Evolutionary conservation across 2,113 vertebrate species (phyloP).

Genomic region (Ciconia boyciana): DNA sequence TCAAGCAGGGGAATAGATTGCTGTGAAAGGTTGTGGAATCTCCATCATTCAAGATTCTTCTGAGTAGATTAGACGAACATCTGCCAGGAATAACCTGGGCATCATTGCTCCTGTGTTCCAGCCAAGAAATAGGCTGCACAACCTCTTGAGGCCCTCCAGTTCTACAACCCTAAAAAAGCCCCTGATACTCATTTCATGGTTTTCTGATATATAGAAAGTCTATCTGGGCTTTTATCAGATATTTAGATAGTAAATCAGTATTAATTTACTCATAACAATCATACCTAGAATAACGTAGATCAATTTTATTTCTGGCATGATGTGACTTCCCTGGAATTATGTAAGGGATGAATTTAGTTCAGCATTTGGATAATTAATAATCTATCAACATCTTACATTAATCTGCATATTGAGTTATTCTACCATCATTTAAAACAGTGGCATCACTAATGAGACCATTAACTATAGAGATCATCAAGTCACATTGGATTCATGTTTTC

Average conservation of each 20-base stretch:
- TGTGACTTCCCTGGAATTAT: not conserved
- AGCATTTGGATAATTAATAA: conserved; percentile 53
- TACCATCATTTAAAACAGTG: conserved; percentile 57
- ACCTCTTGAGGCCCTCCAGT: not conserved
- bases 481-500: conserved; percentile 54
- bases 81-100: not conserved
- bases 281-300: conserved; percentile 1
- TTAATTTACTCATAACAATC: conserved; percentile 29
- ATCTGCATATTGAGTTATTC: conserved; percentile 60
- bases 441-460: conserved; percentile 62
- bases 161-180: not conserved
- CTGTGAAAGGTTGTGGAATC: not conserved
- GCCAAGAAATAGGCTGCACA: not conserved
- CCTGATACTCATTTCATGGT: not conserved
- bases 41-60: not conserved
- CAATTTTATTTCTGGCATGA: not conserved
- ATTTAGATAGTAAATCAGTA: not conserved
- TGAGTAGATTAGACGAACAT: not conserved
- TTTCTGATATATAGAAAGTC: not conserved
- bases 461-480: conserved; percentile 46
- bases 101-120: not conserved
- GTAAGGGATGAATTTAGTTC: not conserved
- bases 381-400: conserved; percentile 42
- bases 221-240: not conserved
- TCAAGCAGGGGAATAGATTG: not conserved